Evolutionary conservation across 2,113 vertebrate species (phyloP).

Genomic region (Lates calcarifer): DNA sequence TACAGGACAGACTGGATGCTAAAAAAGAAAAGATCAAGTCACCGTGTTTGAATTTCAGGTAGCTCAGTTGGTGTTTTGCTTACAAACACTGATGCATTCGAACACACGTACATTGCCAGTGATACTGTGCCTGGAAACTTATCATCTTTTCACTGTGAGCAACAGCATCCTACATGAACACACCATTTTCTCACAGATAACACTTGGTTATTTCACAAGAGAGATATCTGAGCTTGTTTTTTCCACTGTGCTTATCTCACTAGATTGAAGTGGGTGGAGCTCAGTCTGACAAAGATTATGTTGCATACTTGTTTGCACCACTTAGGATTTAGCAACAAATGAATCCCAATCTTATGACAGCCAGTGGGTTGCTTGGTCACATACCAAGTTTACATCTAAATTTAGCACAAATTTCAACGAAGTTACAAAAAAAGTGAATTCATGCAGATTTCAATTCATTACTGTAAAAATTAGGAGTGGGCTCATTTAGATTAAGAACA

Average conservation of each 20-base stretch:
- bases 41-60: neutral
- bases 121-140: neutral
- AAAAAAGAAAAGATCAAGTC: neutral
- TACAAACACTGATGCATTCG: neutral
- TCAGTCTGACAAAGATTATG: neutral
- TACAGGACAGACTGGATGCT: conserved; percentile 15
- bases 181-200: neutral
- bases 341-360: neutral
- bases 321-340: neutral
- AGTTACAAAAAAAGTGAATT: neutral
- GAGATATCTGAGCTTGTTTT: neutral
- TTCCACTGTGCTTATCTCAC: neutral
- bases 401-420: neutral
- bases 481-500: neutral
- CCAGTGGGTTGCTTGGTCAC: neutral
- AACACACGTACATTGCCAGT: neutral
- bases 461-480: neutral
- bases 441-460: no score
- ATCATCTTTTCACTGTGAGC: neutral
- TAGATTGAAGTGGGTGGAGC: neutral
- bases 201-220: neutral
- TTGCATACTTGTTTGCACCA: neutral
- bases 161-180: neutral
- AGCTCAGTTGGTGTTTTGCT: neutral
- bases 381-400: neutral